Percentiles rank a stretch among this genome's conserved stretches.
Conservation (phyloP, 2,888 invertebrate species). For the Cerastoderma edule region DNA sequence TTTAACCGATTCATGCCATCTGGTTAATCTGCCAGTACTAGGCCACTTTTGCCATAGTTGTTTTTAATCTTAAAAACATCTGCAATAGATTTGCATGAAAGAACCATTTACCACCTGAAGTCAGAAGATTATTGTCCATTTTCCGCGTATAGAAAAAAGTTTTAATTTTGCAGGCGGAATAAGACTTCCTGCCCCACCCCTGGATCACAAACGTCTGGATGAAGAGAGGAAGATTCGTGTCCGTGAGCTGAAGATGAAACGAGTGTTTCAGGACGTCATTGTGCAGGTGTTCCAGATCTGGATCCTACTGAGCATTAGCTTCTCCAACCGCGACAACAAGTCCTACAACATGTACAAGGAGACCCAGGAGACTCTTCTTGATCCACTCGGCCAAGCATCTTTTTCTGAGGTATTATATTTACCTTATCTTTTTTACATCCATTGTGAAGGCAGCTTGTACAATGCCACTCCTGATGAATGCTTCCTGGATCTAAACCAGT, state of each 20-base stretch:
- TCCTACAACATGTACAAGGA: conserved; percentile 63
- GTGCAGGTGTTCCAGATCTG: conserved; percentile 67
- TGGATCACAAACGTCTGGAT: conserved; percentile 40
- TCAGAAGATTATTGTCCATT: no score
- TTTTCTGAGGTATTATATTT: conserved; percentile 29
- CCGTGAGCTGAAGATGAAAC: conserved; percentile 61
- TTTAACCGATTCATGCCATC: no score
- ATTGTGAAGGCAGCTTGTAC: no score
- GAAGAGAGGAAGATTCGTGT: conserved; percentile 50
- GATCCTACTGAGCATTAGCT: conserved; percentile 70
- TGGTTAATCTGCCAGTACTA: no score
- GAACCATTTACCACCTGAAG: no score
- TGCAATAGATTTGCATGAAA: not conserved
- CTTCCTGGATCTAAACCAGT: no score
- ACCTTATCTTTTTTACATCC: no score
- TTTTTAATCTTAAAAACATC: not conserved
- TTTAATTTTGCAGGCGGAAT: conserved; percentile 39
- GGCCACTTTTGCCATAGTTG: not conserved
- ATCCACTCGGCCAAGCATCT: conserved; percentile 28
- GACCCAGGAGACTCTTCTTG: conserved; percentile 53
- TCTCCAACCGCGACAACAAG: conserved; percentile 67
- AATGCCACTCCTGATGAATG: no score
- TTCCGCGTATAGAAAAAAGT: not conserved
- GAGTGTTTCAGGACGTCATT: conserved; percentile 50
- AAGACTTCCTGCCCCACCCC: conserved; percentile 51